phyloP scores from a whole-genome alignment of 2,113 vertebrate species.

The Columba janthina region DNA sequence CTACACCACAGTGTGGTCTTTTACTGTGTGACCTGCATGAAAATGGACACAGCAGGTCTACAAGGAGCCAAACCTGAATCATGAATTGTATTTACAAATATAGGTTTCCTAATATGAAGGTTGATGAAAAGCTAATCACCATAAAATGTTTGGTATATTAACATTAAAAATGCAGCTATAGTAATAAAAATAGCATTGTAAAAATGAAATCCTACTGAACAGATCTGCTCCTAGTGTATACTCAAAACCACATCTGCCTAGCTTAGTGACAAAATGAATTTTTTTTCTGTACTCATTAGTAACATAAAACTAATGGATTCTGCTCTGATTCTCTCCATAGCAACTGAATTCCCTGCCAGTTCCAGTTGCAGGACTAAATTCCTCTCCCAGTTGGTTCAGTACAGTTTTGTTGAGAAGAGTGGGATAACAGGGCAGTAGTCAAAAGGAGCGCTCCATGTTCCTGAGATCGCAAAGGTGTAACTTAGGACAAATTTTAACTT shows the following conservation, averaged over 20 bases:
- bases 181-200: not conserved
- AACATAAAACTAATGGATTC: constrained; percentile 50
- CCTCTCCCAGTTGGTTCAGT: not conserved
- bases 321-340: constrained; percentile 55
- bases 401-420: not conserved
- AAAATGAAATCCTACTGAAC: not conserved
- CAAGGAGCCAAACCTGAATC: not conserved
- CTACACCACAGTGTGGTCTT: not conserved
- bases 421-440: not conserved
- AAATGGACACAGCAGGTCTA: not conserved
- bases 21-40: not conserved
- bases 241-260: constrained; percentile 22
- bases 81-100: not conserved
- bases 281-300: constrained; percentile 33
- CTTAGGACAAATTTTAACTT: constrained; percentile 22
- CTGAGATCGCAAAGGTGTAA: constrained; percentile 2
- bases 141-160: not conserved
- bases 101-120: not conserved
- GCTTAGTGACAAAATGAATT: constrained; percentile 16
- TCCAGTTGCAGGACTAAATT: constrained; percentile 1
- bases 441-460: not conserved
- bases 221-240: not conserved
- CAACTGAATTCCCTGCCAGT: constrained; percentile 46
- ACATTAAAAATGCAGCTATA: constrained; percentile 2
- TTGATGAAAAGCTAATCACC: not conserved